Evolutionary conservation across 2,888 invertebrate genomes (phyloP), one percentile per base, ranked within the genome.

Genomic region (Philereme vetulata): DNA sequence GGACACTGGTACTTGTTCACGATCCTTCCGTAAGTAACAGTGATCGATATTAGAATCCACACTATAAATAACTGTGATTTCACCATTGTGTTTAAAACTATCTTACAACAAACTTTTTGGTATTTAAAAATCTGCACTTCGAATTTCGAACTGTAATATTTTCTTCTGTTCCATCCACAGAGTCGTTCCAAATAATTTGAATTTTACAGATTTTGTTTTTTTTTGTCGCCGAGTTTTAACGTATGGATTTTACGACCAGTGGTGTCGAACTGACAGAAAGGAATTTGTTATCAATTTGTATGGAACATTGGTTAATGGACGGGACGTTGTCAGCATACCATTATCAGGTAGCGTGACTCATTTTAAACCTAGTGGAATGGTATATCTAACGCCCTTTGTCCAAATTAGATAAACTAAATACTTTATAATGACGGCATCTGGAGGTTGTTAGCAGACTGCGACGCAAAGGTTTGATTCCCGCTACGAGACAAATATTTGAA

Each of bases 1-100:
- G 96, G 96, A 75, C 96, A 96, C 81, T 95, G 95, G 74, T 95
- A 94, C 81, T 95, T 95, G 73, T 95, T 94, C 43, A 93, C 85
- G 69, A 90, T 88, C 71, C 78, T 88, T 40, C 78, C 80, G 34
- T 72, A 70, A 54, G 72, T 72, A 42, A 68, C 61, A 69, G 70
- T 65, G 2, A 78, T 57, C 6, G 72, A 52, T 36, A 80, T 38
- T 43, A 81, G 51, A 54, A 79, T 67, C 55, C 84, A 50, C 60
- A 83, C 63, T 42, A 82, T 56, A 47, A 70, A 60, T 45, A 70
- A 60, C 21, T 72, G 57, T 40, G 64, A 70, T 66, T 79, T 80
- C 60, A 75, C 72, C 72, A 76, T 77, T 68, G 21, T 44, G 21
- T 44, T 21, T 3, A 21, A 21, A 21, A 21, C 21, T 21, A 1